A percentile compares a stretch with the other conserved stretches of the same genome.
These are phyloP conservation scores for Plebejus melissa DNA, from an alignment of 2,888 invertebrate genomes.

Conservation along the genomic window DNA sequence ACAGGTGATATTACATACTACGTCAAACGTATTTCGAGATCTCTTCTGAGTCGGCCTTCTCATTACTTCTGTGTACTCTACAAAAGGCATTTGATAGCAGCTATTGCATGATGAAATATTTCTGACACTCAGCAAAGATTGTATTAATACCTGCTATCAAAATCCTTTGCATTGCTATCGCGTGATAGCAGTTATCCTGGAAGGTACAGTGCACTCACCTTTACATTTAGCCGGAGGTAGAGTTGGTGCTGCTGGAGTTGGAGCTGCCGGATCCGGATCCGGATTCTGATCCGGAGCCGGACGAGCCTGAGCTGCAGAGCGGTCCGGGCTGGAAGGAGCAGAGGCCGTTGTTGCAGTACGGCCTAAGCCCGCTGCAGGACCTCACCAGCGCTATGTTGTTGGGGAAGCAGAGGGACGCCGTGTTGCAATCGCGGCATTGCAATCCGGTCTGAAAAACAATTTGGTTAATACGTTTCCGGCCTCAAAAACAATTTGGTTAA, in stretches of 20 bases:
- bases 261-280: not conserved
- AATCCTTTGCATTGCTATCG: not conserved
- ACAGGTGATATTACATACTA: too few relatives aligned
- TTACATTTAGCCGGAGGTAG: not conserved
- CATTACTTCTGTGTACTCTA: too few relatives aligned
- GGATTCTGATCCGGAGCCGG: not conserved
- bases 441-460: constrained; percentile 36
- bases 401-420: constrained; percentile 45
- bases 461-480: too few relatives aligned
- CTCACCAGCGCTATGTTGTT: constrained; percentile 45
- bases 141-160: not conserved
- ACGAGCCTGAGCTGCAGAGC: not conserved
- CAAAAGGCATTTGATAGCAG: too few relatives aligned
- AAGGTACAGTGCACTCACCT: not conserved
- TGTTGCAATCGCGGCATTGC: constrained; percentile 46
- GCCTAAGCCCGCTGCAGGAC: constrained; percentile 46
- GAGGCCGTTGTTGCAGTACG: constrained; percentile 52
- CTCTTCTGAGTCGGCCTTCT: too few relatives aligned
- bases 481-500: not conserved
- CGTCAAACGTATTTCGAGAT: too few relatives aligned
- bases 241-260: constrained; percentile 1
- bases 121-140: too few relatives aligned
- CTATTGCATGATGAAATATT: too few relatives aligned
- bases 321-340: constrained; percentile 51
- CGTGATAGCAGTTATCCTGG: not conserved